These are phyloP conservation scores for Eumerus sabulonum DNA, from an alignment of 2,888 invertebrate genomes.

Conservation along the genomic window DNA sequence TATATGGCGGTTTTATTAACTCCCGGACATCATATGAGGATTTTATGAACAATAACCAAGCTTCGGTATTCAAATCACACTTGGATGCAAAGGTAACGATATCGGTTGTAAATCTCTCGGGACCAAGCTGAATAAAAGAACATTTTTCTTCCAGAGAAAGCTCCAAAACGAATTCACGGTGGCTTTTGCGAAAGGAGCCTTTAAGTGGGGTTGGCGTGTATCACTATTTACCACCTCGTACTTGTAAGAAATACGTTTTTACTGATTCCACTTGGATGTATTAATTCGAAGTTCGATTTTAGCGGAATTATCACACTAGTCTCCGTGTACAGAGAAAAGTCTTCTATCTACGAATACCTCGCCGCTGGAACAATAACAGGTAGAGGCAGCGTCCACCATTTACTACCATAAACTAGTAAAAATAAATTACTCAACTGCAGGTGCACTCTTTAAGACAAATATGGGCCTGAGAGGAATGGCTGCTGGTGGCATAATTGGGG, in stretches of 20 bases:
- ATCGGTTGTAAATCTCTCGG: not conserved
- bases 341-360: constrained; percentile 84
- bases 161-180: constrained; percentile 85
- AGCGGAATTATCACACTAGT: constrained; percentile 84
- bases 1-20: constrained; percentile 83
- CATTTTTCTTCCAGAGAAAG: constrained; percentile 81
- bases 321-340: constrained; percentile 84
- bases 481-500: constrained; percentile 85
- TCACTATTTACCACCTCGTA: constrained; percentile 84
- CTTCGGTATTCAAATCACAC: constrained; percentile 84
- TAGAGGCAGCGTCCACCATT: not conserved
- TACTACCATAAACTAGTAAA: too few relatives aligned
- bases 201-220: constrained; percentile 85
- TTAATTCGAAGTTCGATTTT: constrained; percentile 68
- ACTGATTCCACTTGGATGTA: not conserved
- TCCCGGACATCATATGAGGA: constrained; percentile 82
- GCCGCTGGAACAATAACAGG: constrained; percentile 83
- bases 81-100: constrained; percentile 85
- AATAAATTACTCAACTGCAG: constrained; percentile 72
- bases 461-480: constrained; percentile 84
- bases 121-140: not conserved
- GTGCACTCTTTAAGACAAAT: constrained; percentile 84
- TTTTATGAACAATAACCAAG: constrained; percentile 87
- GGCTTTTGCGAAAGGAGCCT: constrained; percentile 86
- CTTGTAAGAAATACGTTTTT: constrained; percentile 80